Evolutionary conservation across 2,797 vertebrate species (phyloP), one percentile per base, ranked within the genome.

Genomic region (Poecilia gillii): DNA sequence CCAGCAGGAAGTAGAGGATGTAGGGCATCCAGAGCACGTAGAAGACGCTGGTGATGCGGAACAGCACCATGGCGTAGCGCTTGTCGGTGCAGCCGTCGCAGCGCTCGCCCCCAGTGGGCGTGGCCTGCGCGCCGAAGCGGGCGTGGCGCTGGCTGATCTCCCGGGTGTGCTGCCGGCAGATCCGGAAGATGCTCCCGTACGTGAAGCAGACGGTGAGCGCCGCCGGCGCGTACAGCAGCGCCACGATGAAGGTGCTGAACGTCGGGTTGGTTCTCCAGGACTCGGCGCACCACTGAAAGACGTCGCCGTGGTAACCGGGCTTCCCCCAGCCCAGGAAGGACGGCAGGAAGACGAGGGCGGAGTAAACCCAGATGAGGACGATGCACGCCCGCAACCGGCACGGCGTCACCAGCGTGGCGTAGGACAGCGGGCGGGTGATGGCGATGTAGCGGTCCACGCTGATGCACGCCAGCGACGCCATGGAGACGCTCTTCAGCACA

Each of bases 31-130:
- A 99, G 25, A 99, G 96, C 88, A 98, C 93, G 85, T 99, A 99
- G 94, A 99, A 99, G 76, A 98, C 98, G 33, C 98, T 98, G 92
- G 98, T 99, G 91, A 99, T 99, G 83, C 98, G 97, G 91, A 99
- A 97, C 0, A 99, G 96, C 75, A 99, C 98, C 90, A 97, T 97
- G 87, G 98, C 97, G 7, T 99, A 99, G 89, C 96, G 97, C 85
- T 96, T 97, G 94, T 99, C 97, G 0, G 97, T 96, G 89, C 96
- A 97, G 53, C 96, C 94, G 73, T 97, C 91, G 4, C 87, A 88
- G 0, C 88, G 85, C 83, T 3, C 95, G 0, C 87, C 86, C 6
- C 31, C 31, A 33, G 31, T 96, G 77, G 82, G 93, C 87, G 96
- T 97, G 0, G 43, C 7, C 88, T 96, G 97, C 2, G 96, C 94